Evolutionary conservation across 2,888 invertebrate genomes (phyloP).

Genomic region (Eustalomyia histrio): DNA sequence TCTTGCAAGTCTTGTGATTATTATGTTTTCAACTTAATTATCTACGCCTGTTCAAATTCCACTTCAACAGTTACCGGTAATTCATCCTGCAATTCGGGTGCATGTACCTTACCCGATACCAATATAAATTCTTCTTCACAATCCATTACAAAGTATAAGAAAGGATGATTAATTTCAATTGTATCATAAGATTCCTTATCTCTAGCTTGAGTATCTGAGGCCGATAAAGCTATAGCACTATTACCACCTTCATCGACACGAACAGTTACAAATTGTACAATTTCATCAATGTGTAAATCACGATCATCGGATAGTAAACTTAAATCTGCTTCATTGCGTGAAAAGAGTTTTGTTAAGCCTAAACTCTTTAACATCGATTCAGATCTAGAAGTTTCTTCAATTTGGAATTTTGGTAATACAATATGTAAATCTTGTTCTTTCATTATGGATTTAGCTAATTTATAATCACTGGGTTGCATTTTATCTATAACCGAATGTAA

Average conservation of each 20-base stretch:
- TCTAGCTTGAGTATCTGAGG: constrained; percentile 69
- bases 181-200: constrained; percentile 70
- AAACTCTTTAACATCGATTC: constrained; percentile 82
- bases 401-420: constrained; percentile 82
- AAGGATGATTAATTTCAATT: constrained; percentile 83
- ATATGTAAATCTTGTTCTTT: constrained; percentile 79
- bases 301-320: constrained; percentile 82
- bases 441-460: constrained; percentile 66
- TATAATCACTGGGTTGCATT: constrained; percentile 79
- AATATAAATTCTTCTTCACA: constrained; percentile 82
- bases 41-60: constrained; percentile 73
- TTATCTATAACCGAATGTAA: constrained; percentile 81
- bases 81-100: constrained; percentile 78
- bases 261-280: constrained; percentile 84
- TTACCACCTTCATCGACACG: constrained; percentile 82
- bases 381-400: constrained; percentile 84
- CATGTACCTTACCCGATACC: constrained; percentile 82
- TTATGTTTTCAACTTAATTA: constrained; percentile 13
- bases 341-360: constrained; percentile 83
- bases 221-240: constrained; percentile 79
- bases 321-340: constrained; percentile 82
- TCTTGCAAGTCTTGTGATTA: constrained; percentile 47
- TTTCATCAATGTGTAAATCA: constrained; percentile 84
- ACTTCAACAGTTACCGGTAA: constrained; percentile 70
- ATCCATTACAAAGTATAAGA: constrained; percentile 84